phyloP scores from a whole-genome alignment of 2,797 vertebrate genomes.

The Gallinago stenura region DNA sequence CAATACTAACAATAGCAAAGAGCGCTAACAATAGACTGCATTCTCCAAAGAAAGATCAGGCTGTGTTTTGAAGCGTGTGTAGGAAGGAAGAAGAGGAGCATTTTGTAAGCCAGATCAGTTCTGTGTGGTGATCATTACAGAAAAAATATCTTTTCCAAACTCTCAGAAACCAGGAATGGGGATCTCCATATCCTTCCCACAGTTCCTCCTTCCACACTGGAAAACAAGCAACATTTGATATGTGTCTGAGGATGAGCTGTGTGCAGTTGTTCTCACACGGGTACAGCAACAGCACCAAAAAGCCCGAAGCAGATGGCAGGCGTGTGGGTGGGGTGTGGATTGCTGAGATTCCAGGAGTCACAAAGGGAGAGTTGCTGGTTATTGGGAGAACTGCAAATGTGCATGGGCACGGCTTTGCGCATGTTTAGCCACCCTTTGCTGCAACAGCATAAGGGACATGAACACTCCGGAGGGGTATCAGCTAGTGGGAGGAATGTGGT shows the following conservation, averaged over 20 bases:
- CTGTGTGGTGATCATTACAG: not conserved
- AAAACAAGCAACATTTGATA: not conserved
- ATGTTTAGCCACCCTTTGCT: not conserved
- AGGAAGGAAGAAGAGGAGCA: not conserved
- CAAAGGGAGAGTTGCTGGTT: not conserved
- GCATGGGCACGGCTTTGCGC: rapidly evolving
- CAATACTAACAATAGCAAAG: not conserved
- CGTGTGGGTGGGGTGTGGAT: not conserved
- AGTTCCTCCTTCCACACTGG: not conserved
- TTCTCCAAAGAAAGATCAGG: not conserved
- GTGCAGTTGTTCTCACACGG: not conserved
- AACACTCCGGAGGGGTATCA: not conserved
- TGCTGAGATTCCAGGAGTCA: conserved; percentile 27
- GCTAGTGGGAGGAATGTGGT: not conserved
- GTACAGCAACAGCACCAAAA: not conserved
- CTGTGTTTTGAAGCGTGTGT: not conserved
- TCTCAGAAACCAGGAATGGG: not conserved
- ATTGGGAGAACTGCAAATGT: not conserved
- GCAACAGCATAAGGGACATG: not conserved
- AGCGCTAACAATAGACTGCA: not conserved
- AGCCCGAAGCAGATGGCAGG: conserved; percentile 10
- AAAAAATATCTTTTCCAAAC: not conserved
- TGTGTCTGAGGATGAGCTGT: not conserved
- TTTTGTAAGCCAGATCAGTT: not conserved
- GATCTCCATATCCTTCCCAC: not conserved